phyloP scores from a whole-genome alignment of 2,113 vertebrate genomes.

The Indicator indicator region DNA sequence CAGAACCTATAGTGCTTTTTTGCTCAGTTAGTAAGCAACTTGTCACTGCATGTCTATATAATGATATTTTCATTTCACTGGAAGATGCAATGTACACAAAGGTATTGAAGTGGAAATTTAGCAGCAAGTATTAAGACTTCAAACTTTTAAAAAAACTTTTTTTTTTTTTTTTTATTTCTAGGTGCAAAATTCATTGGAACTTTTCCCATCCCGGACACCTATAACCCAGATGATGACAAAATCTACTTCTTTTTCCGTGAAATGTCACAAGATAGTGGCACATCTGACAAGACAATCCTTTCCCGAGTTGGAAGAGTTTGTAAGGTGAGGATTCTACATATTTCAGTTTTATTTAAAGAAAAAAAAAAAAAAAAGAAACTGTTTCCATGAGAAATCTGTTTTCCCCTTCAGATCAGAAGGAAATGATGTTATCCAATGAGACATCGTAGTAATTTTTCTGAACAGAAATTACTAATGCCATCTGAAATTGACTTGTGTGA shows the following conservation, averaged over 20 bases:
- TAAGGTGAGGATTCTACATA: slow-evolving; percentile 80
- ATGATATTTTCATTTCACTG: not conserved
- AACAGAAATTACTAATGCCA: not conserved
- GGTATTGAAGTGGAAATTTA: not conserved
- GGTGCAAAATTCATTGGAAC: slow-evolving; percentile 95
- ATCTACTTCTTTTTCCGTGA: slow-evolving; percentile 99
- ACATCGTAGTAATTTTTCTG: not conserved
- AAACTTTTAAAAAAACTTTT: not conserved
- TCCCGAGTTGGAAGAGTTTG: slow-evolving; percentile 96
- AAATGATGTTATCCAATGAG: not conserved
- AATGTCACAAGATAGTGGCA: slow-evolving; percentile 88
- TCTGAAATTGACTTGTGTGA: not conserved
- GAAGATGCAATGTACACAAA: not conserved
- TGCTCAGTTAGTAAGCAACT: not conserved
- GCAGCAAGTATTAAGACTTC: not conserved
- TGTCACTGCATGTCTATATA: not conserved
- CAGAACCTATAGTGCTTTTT: not conserved
- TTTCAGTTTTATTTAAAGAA: not conserved
- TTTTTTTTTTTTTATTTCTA: slow-evolving; percentile 51
- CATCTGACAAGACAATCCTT: slow-evolving; percentile 89
- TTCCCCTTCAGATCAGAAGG: not conserved
- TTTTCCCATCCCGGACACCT: slow-evolving; percentile 92
- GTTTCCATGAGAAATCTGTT: not conserved
- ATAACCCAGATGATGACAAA: slow-evolving; percentile 97
- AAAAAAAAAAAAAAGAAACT: not conserved